Evolutionary conservation across 2,888 invertebrate genomes (phyloP).

Genomic region (Drosophila neutralis): DNA sequence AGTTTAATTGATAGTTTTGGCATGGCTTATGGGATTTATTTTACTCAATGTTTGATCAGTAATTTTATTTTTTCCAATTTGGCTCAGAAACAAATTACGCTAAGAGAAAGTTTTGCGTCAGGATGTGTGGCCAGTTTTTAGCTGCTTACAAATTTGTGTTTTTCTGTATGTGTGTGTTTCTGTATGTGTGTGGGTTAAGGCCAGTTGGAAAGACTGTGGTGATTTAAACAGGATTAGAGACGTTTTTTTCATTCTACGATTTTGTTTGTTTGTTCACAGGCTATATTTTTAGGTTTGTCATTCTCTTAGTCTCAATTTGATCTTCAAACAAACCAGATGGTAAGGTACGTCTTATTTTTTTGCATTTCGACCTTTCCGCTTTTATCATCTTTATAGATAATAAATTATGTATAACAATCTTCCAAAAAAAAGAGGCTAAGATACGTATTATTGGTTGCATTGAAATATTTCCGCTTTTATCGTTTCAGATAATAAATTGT

Average conservation of each 20-base stretch:
- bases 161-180: background rate
- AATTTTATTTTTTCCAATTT: conserved; percentile 6
- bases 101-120: conserved; percentile 49
- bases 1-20: conserved; percentile 79
- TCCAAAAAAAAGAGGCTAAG: background rate
- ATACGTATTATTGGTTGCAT: background rate
- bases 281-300: background rate
- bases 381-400: background rate
- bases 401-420: background rate
- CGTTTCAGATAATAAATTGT: background rate
- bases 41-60: conserved; percentile 8
- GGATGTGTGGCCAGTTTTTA: conserved; percentile 30
- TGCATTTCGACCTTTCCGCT: background rate
- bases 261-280: background rate
- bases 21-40: conserved; percentile 36
- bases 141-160: background rate
- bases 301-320: background rate
- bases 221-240: conserved; percentile 9
- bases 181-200: conserved; percentile 2
- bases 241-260: background rate
- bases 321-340: background rate
- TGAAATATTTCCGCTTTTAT: background rate
- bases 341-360: no score
- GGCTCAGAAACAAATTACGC: conserved; percentile 34
- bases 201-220: conserved; percentile 15